phyloP scores from a whole-genome alignment of 2,888 invertebrate genomes.

The Argyra leucocephala region DNA sequence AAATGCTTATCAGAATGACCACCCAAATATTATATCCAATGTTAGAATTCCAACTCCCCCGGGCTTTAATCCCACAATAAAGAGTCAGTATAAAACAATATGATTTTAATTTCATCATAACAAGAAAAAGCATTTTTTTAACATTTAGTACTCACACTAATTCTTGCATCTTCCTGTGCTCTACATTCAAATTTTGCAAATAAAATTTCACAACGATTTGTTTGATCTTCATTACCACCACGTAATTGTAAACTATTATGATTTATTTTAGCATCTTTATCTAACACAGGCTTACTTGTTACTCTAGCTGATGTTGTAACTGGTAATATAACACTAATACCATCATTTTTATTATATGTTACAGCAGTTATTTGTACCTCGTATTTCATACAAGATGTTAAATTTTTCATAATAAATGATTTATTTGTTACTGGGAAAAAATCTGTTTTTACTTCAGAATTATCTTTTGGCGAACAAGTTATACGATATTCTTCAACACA shows the following conservation, averaged over 20 bases:
- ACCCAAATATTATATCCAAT: no score
- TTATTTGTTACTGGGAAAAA: conserved; percentile 26
- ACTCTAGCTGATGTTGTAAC: conserved; percentile 31
- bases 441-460: conserved; percentile 21
- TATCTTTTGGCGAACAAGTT: conserved; percentile 32
- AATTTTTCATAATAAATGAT: conserved; percentile 26
- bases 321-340: conserved; percentile 28
- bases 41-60: no score
- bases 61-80: no score
- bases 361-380: conserved; percentile 36
- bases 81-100: no score
- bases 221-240: conserved; percentile 30
- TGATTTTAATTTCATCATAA: not conserved
- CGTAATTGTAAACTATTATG: conserved; percentile 33
- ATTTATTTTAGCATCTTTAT: conserved; percentile 23
- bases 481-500: conserved; percentile 35
- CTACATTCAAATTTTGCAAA: conserved; percentile 35
- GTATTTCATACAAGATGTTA: conserved; percentile 36
- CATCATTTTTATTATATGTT: conserved; percentile 31
- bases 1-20: no score
- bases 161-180: conserved; percentile 12
- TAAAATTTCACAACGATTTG: conserved; percentile 36
- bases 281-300: conserved; percentile 24
- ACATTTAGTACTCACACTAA: not conserved
- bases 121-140: not conserved